Evolutionary conservation across 2,113 vertebrate species (phyloP), one percentile per base, ranked within the genome.

Genomic region (Psilopogon haemacephalus): DNA sequence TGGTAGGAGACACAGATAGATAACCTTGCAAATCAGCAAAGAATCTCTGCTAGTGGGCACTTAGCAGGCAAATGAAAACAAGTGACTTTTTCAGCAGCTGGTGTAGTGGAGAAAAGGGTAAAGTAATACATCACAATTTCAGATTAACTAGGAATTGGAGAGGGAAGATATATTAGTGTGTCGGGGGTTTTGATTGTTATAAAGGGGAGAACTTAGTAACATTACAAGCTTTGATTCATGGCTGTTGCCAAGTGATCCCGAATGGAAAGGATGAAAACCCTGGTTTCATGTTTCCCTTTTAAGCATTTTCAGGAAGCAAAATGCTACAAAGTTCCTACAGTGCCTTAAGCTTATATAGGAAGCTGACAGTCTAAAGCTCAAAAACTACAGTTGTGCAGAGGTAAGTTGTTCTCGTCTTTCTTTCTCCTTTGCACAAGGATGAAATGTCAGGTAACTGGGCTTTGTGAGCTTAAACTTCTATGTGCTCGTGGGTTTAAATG

Each of bases 401-500:
- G 8, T 77, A 67, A 85, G 9, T 88, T 64, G 18, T 10, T 83
- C 50, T 26, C 1, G 46, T 70, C 8, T 74, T 46, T 54, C 68
- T 18, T 16, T 30, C 65, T 59, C 15, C 50, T 46, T 35, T 26
- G 68, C 20, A 28, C 42, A 24, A 40, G 40, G 46, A 20, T 74
- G 37, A 58, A 30, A 35, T 10, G 12, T 33, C 30, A 37, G 64
- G 27, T 68, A 21, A 32, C 7, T 40, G 37, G n/a, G 35, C 35
- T 84, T 7, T 7, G 7, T 27, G 38, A 59, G 37, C 55, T 68
- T 20, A 33, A 24, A 21, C 62, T 8, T 65, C 26, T 1, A 0
- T 8, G 17, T 0, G 0, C 3, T 13, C 1, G 0, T 37, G 26
- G 44, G 50, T 65, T 32, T 59, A 48, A 28, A n/a, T n/a, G 74